Percentiles rank a stretch among this genome's conserved stretches.
Evolutionary conservation across 1,140 invertebrate species (phyloP).

Genomic region (Caenorhabditis latens): DNA sequence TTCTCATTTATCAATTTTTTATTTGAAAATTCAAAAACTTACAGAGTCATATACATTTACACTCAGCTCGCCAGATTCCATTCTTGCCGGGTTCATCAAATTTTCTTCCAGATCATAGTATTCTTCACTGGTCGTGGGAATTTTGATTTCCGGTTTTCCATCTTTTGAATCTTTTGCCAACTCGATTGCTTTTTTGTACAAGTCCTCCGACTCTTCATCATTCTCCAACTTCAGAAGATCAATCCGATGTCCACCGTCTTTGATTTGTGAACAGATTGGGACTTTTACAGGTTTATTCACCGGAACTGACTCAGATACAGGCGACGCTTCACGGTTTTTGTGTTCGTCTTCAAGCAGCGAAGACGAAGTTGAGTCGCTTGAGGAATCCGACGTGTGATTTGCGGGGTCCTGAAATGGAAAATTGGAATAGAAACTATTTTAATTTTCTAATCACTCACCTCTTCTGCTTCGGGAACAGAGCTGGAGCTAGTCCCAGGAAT

Average conservation of each 20-base stretch:
- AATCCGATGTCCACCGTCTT: background rate
- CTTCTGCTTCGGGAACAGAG: background rate
- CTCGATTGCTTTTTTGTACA: background rate
- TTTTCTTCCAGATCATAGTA: slow-evolving; percentile 21
- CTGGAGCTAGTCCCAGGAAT: background rate
- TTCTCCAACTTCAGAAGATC: background rate
- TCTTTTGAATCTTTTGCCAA: too few relatives aligned
- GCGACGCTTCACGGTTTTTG: background rate
- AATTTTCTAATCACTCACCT: background rate
- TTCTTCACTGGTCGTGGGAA: background rate
- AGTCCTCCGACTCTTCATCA: background rate
- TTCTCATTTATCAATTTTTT: too few relatives aligned
- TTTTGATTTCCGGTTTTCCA: background rate
- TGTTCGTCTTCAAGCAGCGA: background rate
- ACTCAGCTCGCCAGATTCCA: background rate
- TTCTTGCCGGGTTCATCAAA: slow-evolving; percentile 28
- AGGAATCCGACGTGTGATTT: background rate
- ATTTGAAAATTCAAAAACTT: background rate
- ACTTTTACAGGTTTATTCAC: background rate
- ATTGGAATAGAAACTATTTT: background rate
- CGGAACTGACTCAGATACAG: background rate
- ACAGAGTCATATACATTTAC: background rate
- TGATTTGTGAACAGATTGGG: background rate
- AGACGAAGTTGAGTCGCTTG: background rate
- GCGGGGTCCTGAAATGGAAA: background rate